phyloP scores from a whole-genome alignment of 2,888 invertebrate genomes.

The Spilarctia lutea region DNA sequence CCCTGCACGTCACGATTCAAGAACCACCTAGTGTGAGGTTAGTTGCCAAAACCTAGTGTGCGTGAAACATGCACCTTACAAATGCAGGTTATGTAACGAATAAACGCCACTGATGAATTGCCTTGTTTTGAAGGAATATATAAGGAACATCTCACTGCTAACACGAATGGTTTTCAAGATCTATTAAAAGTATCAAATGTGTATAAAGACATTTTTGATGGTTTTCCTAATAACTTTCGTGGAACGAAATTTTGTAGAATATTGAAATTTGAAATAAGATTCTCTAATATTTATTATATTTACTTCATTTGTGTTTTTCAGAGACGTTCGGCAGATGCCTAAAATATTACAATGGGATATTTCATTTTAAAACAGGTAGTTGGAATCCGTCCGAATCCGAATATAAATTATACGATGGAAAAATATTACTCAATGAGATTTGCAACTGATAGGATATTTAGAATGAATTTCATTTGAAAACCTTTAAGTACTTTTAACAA shows the following conservation, averaged over 20 bases:
- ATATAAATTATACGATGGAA: too few relatives aligned
- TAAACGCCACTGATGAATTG: constrained; percentile 19
- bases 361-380: background rate
- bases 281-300: background rate
- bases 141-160: too few relatives aligned
- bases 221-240: background rate
- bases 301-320: background rate
- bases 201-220: background rate
- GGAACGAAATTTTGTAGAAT: background rate
- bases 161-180: too few relatives aligned
- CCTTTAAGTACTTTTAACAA: too few relatives aligned
- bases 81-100: constrained; percentile 38
- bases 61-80: constrained; percentile 41
- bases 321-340: background rate
- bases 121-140: constrained; percentile 15
- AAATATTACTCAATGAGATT: background rate
- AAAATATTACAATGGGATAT: background rate
- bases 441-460: background rate
- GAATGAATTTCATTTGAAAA: too few relatives aligned
- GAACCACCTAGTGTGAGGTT: constrained; percentile 36
- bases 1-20: constrained; percentile 31
- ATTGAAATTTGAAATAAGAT: background rate
- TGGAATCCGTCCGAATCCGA: too few relatives aligned
- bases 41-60: constrained; percentile 42
- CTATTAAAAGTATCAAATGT: too few relatives aligned